Evolutionary conservation across 2,888 invertebrate genomes (phyloP).

Genomic region (Oligia strigilis): DNA sequence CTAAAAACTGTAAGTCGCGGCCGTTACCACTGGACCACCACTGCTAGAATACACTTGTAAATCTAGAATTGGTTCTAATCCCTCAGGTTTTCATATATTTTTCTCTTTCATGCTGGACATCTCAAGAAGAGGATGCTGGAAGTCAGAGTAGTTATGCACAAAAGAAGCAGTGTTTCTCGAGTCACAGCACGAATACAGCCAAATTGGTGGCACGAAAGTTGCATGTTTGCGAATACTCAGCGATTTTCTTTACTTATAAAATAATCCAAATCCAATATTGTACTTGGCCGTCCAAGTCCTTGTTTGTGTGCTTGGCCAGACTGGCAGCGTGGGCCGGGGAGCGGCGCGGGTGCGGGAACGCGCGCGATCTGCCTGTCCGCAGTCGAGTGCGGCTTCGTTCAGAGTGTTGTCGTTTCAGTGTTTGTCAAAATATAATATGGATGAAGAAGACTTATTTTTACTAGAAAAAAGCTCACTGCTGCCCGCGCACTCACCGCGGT

Average conservation of each 20-base stretch:
- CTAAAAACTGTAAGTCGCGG: no score
- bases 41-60: neutral
- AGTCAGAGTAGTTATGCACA: neutral
- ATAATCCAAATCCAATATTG: constrained; percentile 7
- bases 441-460: no score
- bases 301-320: neutral
- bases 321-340: no score
- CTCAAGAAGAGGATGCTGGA: neutral
- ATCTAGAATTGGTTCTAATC: neutral
- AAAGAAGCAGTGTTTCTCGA: neutral
- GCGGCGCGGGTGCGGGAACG: no score
- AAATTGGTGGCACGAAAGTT: no score
- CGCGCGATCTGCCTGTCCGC: no score
- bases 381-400: no score
- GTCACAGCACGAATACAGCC: neutral
- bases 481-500: no score
- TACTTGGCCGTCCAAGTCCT: constrained; percentile 2
- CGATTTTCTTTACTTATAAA: neutral
- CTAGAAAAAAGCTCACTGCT: no score
- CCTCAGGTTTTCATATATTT: neutral
- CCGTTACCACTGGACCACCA: neutral
- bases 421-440: no score
- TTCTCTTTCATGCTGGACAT: neutral
- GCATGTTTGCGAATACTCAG: neutral
- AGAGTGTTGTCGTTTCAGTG: no score